phyloP scores from a whole-genome alignment of 2,888 invertebrate genomes.

The Drosophila mimica region DNA sequence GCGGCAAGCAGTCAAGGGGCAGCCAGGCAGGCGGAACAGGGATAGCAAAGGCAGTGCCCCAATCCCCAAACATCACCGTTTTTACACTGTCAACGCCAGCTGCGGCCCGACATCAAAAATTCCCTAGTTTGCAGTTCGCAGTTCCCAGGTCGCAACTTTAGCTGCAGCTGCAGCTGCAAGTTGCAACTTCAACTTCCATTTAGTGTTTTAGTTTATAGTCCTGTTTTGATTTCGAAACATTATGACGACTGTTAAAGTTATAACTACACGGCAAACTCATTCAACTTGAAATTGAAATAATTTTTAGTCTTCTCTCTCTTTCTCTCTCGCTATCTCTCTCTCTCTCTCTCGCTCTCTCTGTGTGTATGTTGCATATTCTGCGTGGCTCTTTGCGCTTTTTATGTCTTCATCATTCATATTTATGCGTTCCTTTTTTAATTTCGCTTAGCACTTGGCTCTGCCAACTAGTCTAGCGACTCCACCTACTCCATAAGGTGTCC shows the following conservation, averaged over 20 bases:
- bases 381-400: slow-evolving; percentile 48
- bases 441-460: slow-evolving; percentile 44
- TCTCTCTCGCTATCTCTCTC: neutral
- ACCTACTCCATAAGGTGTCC: slow-evolving; percentile 43
- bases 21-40: slow-evolving; percentile 9
- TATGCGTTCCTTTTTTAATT: slow-evolving; percentile 70
- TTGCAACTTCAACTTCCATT: slow-evolving; percentile 48
- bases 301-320: slow-evolving; percentile 22
- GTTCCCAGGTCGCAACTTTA: slow-evolving; percentile 15
- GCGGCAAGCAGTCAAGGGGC: slow-evolving; percentile 16
- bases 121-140: slow-evolving; percentile 22
- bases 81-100: slow-evolving; percentile 67
- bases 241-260: slow-evolving; percentile 71
- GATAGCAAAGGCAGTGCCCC: slow-evolving; percentile 9
- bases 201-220: slow-evolving; percentile 65
- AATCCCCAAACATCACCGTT: slow-evolving; percentile 3
- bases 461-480: slow-evolving; percentile 51
- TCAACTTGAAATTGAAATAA: slow-evolving; percentile 63
- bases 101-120: slow-evolving; percentile 36
- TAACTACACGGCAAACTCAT: slow-evolving; percentile 54
- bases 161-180: slow-evolving; percentile 30
- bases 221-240: slow-evolving; percentile 74
- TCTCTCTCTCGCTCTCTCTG: neutral
- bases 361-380: slow-evolving; percentile 23
- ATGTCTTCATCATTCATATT: slow-evolving; percentile 75